Evolutionary conservation across 2,797 vertebrate genomes (phyloP).

Genomic region (Tenualosa thibaudeaui): DNA sequence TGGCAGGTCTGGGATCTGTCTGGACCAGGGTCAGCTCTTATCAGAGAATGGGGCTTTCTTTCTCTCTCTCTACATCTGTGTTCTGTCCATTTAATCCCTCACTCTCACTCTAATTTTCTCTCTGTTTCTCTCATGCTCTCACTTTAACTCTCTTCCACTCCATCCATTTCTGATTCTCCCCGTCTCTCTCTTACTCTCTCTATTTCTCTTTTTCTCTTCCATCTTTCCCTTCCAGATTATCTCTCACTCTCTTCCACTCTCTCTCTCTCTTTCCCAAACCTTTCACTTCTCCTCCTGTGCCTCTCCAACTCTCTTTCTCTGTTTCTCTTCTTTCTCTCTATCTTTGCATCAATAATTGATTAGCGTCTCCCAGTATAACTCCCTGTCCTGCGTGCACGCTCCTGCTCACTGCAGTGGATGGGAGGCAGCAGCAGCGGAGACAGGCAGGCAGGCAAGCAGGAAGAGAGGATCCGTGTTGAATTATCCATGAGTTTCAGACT

Average conservation of each 20-base stretch:
- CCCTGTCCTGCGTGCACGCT: constrained; percentile 34
- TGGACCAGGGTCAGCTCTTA: neutral
- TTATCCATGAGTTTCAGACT: constrained; percentile 65
- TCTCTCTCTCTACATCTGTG: neutral
- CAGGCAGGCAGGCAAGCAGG: constrained; percentile 14
- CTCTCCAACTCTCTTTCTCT: neutral
- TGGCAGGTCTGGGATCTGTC: neutral
- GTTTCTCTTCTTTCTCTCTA: constrained; percentile 33
- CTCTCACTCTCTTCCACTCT: neutral
- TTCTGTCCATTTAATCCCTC: neutral
- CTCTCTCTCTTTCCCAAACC: neutral
- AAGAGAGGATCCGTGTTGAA: constrained; percentile 62
- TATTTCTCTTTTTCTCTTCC: constrained; percentile 53
- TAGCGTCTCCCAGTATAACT: constrained; percentile 59
- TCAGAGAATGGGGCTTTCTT: neutral
- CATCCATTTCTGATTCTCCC: neutral
- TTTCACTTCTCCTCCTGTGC: neutral
- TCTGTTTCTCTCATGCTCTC: neutral
- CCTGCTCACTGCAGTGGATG: neutral
- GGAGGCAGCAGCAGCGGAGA: neutral
- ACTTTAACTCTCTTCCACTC: neutral
- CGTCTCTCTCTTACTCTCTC: constrained; percentile 54
- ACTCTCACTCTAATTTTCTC: neutral
- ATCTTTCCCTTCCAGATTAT: neutral
- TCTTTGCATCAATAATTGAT: constrained; percentile 73